These are phyloP conservation scores for fruit fly (Drosophila melanogaster) DNA, from an alignment of 1,140 invertebrate species.

Conservation along the genomic window DNA sequence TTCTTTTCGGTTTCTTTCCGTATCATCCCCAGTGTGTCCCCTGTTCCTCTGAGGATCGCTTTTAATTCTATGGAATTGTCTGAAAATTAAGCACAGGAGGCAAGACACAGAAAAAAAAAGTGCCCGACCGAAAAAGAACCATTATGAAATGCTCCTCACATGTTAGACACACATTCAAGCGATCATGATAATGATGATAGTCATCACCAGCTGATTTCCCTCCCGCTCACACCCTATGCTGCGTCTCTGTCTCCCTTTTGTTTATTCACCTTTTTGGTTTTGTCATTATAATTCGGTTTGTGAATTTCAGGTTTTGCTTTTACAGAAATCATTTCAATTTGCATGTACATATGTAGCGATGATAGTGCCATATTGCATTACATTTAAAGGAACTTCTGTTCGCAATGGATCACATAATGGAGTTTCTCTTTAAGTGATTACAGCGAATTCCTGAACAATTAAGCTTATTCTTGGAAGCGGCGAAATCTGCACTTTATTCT, in stretches of 20 bases:
- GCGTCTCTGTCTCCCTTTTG: conserved; percentile 29
- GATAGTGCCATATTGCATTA: conserved; percentile 58
- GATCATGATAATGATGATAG: conserved; percentile 45
- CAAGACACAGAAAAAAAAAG: conserved; percentile 17
- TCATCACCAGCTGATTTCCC: conserved; percentile 67
- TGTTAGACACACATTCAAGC: conserved; percentile 56
- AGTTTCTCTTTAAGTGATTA: conserved; percentile 29
- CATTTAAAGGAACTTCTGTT: conserved; percentile 62
- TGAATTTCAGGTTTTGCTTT: conserved; percentile 54
- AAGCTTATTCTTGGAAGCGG: conserved; percentile 28
- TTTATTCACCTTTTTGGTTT: conserved; percentile 56
- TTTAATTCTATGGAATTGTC: conserved; percentile 82
- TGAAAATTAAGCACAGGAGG: conserved; percentile 63
- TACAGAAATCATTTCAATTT: conserved; percentile 58
- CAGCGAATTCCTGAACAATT: conserved; percentile 25
- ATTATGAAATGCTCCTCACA: conserved; percentile 68
- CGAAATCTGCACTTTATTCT: conserved; percentile 19
- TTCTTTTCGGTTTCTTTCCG: conserved; percentile 45
- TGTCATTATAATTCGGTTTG: conserved; percentile 33
- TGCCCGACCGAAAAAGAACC: conserved; percentile 3
- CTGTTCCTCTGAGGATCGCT: conserved; percentile 57
- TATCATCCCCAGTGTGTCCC: conserved; percentile 54
- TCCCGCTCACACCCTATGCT: conserved; percentile 7
- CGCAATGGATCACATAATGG: conserved; percentile 9
- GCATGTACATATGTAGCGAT: conserved; percentile 47